phyloP scores from a whole-genome alignment of 2,888 invertebrate genomes.

The Eupithecia centaureata region DNA sequence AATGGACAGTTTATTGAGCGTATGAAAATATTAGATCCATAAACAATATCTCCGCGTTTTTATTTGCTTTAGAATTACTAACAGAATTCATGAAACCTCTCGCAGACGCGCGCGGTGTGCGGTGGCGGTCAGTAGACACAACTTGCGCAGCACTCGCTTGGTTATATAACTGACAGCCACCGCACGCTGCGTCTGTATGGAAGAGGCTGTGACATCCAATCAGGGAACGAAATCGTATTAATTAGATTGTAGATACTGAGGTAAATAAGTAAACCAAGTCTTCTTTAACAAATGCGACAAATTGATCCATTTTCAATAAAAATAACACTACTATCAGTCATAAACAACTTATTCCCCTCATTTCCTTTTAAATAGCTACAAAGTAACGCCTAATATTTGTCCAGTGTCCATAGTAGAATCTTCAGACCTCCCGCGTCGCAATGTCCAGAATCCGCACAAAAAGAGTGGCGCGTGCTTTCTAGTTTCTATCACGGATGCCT shows the following conservation, averaged over 20 bases:
- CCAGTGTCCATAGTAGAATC: neutral
- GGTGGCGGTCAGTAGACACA: neutral
- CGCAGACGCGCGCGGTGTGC: neutral
- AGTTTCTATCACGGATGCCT: conserved; percentile 77
- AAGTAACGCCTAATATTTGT: neutral
- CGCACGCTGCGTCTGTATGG: neutral
- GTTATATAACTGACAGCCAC: neutral
- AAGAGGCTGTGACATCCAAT: neutral
- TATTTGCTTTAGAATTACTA: neutral
- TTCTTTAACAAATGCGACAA: no score
- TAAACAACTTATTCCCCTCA: neutral
- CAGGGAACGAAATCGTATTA: neutral
- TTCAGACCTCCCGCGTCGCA: conserved; percentile 41
- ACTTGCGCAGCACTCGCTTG: no score
- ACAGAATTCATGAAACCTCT: neutral
- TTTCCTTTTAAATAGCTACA: no score
- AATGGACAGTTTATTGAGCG: conserved; percentile 16
- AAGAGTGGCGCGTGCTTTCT: conserved; percentile 68
- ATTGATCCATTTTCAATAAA: neutral
- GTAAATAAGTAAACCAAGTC: no score
- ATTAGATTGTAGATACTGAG: no score
- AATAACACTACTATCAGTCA: neutral
- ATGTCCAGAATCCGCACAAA: conserved; percentile 61
- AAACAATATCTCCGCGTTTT: neutral
- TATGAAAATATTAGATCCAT: neutral